Evolutionary conservation across 1,140 invertebrate species (phyloP).

Genomic region (Diorhabda sublineata): DNA sequence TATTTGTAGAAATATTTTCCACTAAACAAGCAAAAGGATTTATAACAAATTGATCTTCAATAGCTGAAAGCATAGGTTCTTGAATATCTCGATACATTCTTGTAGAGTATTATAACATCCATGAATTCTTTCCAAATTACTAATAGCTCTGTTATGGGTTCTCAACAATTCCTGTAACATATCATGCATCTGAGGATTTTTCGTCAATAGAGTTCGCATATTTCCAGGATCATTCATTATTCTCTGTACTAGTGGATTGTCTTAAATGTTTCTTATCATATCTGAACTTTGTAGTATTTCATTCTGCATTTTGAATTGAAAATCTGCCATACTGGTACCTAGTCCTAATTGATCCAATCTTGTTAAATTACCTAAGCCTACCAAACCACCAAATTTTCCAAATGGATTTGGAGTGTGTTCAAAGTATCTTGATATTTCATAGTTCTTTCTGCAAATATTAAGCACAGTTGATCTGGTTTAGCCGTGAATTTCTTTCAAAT

Average conservation of each 20-base stretch:
- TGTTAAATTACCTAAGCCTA: slow-evolving; percentile 84
- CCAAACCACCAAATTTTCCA: slow-evolving; percentile 69
- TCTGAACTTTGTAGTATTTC: slow-evolving; percentile 92
- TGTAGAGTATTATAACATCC: slow-evolving; percentile 96
- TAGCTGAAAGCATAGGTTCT: slow-evolving; percentile 98
- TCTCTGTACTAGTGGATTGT: slow-evolving; percentile 94
- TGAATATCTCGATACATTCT: slow-evolving; percentile 98
- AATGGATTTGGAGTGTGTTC: slow-evolving; percentile 57
- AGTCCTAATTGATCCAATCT: slow-evolving; percentile 83
- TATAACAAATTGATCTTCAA: slow-evolving; percentile 78
- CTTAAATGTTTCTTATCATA: slow-evolving; percentile 86
- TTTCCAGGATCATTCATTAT: slow-evolving; percentile 97
- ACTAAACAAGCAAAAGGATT: slow-evolving; percentile 86
- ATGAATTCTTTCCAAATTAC: slow-evolving; percentile 92
- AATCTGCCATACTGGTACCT: slow-evolving; percentile 82
- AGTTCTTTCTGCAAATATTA: slow-evolving; percentile 99
- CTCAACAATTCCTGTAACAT: slow-evolving; percentile 97
- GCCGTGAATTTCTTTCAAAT: slow-evolving; percentile 86
- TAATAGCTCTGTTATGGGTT: slow-evolving; percentile 95
- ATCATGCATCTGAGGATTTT: slow-evolving; percentile 98
- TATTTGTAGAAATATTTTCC: slow-evolving; percentile 56
- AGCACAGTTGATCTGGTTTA: slow-evolving; percentile 84
- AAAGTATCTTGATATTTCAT: slow-evolving; percentile 95
- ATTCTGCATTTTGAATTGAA: slow-evolving; percentile 88
- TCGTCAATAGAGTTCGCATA: slow-evolving; percentile 86